These are phyloP conservation scores for Chromis chromis DNA, from an alignment of 2,797 vertebrate genomes.

Conservation along the genomic window DNA sequence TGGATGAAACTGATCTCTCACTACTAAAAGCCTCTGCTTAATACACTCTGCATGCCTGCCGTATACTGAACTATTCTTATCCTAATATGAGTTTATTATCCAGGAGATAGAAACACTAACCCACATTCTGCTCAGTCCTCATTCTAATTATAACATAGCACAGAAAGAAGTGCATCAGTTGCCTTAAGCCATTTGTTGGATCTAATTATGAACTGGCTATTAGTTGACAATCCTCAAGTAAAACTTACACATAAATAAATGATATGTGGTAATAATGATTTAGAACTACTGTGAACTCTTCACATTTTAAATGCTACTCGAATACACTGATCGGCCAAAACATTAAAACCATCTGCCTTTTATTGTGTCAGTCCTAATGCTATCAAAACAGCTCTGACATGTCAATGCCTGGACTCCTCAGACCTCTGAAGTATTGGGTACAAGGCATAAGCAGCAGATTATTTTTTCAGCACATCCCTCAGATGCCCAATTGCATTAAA, in stretches of 20 bases:
- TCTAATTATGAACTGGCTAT: conserved; percentile 38
- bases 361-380: too few relatives aligned
- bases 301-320: conserved; percentile 8
- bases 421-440: neutral
- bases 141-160: conserved; percentile 50
- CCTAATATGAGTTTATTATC: conserved; percentile 41
- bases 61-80: conserved; percentile 1
- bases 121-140: conserved; percentile 45
- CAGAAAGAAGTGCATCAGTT: conserved; percentile 44
- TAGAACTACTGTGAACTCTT: neutral
- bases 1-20: conserved; percentile 58
- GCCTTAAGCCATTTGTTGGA: conserved; percentile 53
- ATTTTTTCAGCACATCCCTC: too few relatives aligned
- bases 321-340: too few relatives aligned
- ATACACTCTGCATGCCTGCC: conserved; percentile 10
- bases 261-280: neutral
- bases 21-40: conserved; percentile 3
- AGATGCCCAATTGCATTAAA: too few relatives aligned
- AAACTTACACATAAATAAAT: conserved; percentile 27
- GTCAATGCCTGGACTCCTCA: too few relatives aligned
- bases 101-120: conserved; percentile 41
- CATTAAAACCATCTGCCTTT: too few relatives aligned
- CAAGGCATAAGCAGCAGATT: too few relatives aligned
- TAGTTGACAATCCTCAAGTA: conserved; percentile 18
- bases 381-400: too few relatives aligned